Conservation (phyloP, 2,113 vertebrate genomes). For the Orthonyx spaldingii region DNA sequence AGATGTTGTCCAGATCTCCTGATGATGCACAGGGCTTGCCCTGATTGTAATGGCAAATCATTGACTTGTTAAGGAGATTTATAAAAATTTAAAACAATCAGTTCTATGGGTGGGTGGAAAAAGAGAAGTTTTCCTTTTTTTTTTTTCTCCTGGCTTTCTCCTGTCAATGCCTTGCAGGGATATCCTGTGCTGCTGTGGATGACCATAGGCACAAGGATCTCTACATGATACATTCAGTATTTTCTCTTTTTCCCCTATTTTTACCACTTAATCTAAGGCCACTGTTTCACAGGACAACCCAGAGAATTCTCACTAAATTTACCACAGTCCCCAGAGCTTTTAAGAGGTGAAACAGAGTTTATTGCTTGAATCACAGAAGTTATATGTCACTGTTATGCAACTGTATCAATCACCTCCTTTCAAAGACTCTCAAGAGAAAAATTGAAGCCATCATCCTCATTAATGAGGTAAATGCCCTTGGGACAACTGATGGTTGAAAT, state of each 20-base stretch:
- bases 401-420: not conserved
- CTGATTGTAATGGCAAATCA: not conserved
- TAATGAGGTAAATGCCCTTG: slow-evolving; percentile 22
- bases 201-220: fast-evolving
- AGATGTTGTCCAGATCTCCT: slow-evolving; percentile 9
- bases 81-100: no score
- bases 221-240: fast-evolving
- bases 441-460: slow-evolving; percentile 1
- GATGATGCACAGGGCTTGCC: not conserved
- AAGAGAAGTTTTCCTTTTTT: not conserved
- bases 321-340: not conserved
- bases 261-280: not conserved
- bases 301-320: not conserved
- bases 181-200: fast-evolving
- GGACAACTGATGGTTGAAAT: not conserved
- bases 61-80: not conserved
- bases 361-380: not conserved
- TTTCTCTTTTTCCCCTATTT: not conserved
- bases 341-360: slow-evolving; percentile 9
- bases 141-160: not conserved
- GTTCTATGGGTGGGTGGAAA: not conserved
- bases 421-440: slow-evolving; percentile 38
- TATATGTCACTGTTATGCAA: not conserved
- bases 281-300: not conserved
- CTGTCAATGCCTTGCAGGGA: fast-evolving